Conservation (phyloP, 2,888 invertebrate species). For the Theodoxus fluviatilis region DNA sequence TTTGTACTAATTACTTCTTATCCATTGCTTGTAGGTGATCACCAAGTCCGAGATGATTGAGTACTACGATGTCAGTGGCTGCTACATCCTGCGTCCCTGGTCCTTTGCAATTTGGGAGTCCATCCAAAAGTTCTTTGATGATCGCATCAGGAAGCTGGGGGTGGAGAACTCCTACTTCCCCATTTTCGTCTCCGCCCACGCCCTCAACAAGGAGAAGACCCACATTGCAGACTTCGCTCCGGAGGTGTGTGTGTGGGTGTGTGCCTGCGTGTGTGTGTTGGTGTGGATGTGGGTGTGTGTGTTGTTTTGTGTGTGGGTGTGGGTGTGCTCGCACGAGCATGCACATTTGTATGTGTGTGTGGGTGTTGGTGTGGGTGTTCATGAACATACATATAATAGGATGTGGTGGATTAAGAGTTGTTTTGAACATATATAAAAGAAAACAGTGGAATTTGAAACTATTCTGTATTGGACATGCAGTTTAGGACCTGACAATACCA, state of each 20-base stretch:
- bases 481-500: no score
- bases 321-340: no score
- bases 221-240: constrained; percentile 99
- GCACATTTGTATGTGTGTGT: no score
- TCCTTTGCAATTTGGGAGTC: constrained; percentile 94
- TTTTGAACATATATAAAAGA: no score
- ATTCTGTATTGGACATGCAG: no score
- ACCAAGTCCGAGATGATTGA: constrained; percentile 97
- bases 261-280: no score
- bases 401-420: no score
- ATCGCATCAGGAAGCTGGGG: constrained; percentile 86
- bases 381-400: no score
- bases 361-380: no score
- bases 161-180: constrained; percentile 98
- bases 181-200: constrained; percentile 91
- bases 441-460: no score
- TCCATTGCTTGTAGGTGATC: constrained; percentile 68
- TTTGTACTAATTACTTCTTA: neutral
- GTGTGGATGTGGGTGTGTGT: no score
- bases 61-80: constrained; percentile 98
- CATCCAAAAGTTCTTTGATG: constrained; percentile 86
- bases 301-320: no score
- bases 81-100: constrained; percentile 98
- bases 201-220: constrained; percentile 91
- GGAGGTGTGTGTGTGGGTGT: constrained; percentile 76